Base-by-base conservation (phyloP, 2,113 vertebrate genomes). In the Ptilonorhynchus violaceus region DNA sequence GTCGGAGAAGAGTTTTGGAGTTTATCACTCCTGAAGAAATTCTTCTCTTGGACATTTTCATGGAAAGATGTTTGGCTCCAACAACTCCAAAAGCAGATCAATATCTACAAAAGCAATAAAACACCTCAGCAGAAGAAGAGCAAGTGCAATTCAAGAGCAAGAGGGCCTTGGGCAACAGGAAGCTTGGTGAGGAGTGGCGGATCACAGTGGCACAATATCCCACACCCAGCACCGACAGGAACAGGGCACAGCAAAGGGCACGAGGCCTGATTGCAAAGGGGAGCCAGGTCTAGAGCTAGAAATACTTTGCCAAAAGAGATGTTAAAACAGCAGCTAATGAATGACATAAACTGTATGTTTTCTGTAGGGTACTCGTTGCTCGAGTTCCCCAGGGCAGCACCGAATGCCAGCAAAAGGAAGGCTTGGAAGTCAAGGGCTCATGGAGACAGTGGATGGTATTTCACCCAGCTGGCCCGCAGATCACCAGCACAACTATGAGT, bases 101-200 rank as follows among this genome's bases (percentile, higher is more conserved):
- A 47, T 92, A 88, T 41, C 72, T 74, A 49, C 79, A 86, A 72
- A 96, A 90, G 72, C 68, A 92, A 91, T 78, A 84, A 87, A 84
- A 64, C 56, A 77, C 53, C 63, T 83, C 78, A 58, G 59, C 67
- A 95, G 79, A 77, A 86, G 79, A 82, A 78, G 35, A 94, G 75
- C 47, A 74, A 56, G 49, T 35, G 33, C n/a, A 53, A 33, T 89
- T 90, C 56, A 24, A 37, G 86, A 68, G 44, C 0, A 5, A 30
- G 35, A 72, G 33, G 60, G 42, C 68, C 76, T 46, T 33, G 0
- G 10, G 85, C 78, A 62, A 5, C 1, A 62, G 73, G 55, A 83
- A 47, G 4, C 60, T 52, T 60, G 62, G 56, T 14, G 67, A 77
- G 76, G 60, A 72, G 68, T 60, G 9, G n/a, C 12, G 67, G 56